Evolutionary conservation across 2,797 vertebrate species (phyloP).

Genomic region (Sebastes reedi): DNA sequence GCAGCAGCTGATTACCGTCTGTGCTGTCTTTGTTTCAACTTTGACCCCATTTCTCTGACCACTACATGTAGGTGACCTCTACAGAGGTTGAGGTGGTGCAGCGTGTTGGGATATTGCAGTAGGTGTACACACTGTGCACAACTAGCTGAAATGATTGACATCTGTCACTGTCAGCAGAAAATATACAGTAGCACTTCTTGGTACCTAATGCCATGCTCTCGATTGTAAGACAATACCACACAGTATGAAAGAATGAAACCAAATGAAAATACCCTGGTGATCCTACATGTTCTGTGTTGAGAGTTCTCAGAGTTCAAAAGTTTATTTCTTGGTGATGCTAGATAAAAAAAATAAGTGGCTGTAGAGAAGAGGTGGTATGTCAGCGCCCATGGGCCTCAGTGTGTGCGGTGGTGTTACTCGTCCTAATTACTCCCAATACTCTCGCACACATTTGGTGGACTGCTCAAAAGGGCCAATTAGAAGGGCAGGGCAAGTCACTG

Average conservation of each 20-base stretch:
- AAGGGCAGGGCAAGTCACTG: slow-evolving; percentile 57
- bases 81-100: not conserved
- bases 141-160: slow-evolving; percentile 17
- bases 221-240: not conserved
- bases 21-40: slow-evolving; percentile 19
- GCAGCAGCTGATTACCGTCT: slow-evolving; percentile 3
- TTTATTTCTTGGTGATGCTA: slow-evolving; percentile 27
- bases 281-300: not conserved
- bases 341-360: slow-evolving; percentile 9
- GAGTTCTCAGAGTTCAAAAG: slow-evolving; percentile 23
- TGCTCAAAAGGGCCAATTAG: slow-evolving; percentile 72
- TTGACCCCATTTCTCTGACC: slow-evolving; percentile 15
- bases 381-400: slow-evolving; percentile 46
- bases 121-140: not conserved
- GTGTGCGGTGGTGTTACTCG: slow-evolving; percentile 41
- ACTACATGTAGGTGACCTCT: not conserved
- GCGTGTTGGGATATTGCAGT: not conserved
- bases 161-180: slow-evolving; percentile 29
- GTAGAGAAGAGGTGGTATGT: slow-evolving; percentile 49
- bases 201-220: not conserved
- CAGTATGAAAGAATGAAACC: not conserved
- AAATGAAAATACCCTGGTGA: not conserved
- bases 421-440: slow-evolving; percentile 73
- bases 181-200: not conserved
- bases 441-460: slow-evolving; percentile 50